Conservation (phyloP, 2,113 vertebrate genomes). For the Speoplatyrhinus poulsoni region DNA sequence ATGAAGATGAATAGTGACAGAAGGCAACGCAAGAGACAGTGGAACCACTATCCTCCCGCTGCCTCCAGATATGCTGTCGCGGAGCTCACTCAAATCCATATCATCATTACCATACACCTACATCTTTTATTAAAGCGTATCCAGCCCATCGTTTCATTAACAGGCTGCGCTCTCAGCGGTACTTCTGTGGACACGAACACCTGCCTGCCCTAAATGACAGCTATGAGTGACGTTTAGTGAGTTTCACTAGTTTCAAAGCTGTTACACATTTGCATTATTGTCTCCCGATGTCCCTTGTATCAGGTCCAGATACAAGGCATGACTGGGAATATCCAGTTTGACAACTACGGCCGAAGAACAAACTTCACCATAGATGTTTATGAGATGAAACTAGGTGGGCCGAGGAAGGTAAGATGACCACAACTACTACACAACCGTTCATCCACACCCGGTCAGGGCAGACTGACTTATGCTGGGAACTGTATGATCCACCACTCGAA, state of each 20-base stretch:
- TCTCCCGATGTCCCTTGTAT: slow-evolving; percentile 44
- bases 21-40: slow-evolving; percentile 52
- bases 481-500: too few relatives aligned
- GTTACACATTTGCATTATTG: slow-evolving; percentile 26
- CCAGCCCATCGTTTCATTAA: slow-evolving; percentile 74
- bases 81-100: slow-evolving; percentile 64
- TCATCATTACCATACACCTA: slow-evolving; percentile 72
- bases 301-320: slow-evolving; percentile 98
- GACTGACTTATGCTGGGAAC: too few relatives aligned
- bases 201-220: slow-evolving; percentile 36
- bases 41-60: slow-evolving; percentile 53
- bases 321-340: slow-evolving; percentile 98
- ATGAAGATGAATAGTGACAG: slow-evolving; percentile 71
- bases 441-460: background rate
- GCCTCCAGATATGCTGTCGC: slow-evolving; percentile 59
- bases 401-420: slow-evolving; percentile 86
- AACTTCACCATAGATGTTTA: slow-evolving; percentile 98
- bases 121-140: slow-evolving; percentile 73
- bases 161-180: slow-evolving; percentile 45
- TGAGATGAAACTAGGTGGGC: slow-evolving; percentile 92
- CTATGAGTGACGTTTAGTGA: slow-evolving; percentile 38
- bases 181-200: slow-evolving; percentile 36
- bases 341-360: slow-evolving; percentile 95
- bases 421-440: background rate
- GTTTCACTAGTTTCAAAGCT: slow-evolving; percentile 5